Percentiles rank a stretch among this genome's conserved stretches.
Evolutionary conservation across 1,140 invertebrate species (phyloP).

Genomic region (Paramacrobiotus metropolitanus): DNA sequence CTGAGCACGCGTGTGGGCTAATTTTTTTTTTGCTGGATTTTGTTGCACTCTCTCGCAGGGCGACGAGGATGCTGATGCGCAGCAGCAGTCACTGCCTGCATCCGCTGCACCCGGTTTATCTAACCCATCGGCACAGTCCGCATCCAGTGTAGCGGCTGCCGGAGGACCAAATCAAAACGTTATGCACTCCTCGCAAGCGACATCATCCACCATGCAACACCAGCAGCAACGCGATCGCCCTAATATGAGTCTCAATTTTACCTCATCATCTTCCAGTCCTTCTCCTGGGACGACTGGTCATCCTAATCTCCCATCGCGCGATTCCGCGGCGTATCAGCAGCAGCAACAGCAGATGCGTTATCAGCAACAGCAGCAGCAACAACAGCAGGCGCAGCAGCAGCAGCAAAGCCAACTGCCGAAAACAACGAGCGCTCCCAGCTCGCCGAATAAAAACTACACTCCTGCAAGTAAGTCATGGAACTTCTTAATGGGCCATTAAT

Average conservation of each 20-base stretch:
- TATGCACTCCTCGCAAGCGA: background rate
- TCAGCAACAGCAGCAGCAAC: background rate
- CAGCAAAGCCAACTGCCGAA: background rate
- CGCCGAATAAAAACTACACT: background rate
- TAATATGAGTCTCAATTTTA: background rate
- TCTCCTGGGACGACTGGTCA: too few species aligned
- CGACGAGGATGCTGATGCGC: too few species aligned
- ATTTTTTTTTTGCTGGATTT: too few species aligned
- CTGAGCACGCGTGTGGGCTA: too few species aligned
- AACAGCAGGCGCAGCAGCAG: background rate
- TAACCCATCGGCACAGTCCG: background rate
- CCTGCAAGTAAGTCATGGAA: background rate
- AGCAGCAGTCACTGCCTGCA: too few species aligned
- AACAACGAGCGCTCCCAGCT: background rate
- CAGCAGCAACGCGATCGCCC: slow-evolving; percentile 4
- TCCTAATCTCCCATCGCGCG: too few species aligned
- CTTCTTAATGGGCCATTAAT: too few species aligned
- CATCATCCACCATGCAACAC: background rate
- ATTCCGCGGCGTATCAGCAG: too few species aligned
- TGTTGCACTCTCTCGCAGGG: too few species aligned
- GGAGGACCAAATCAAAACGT: background rate
- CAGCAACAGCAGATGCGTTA: too few species aligned
- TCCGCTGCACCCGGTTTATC: too few species aligned
- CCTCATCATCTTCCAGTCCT: background rate
- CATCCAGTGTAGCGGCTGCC: background rate